These are phyloP conservation scores for Phrynocephalus guinanensis DNA, from an alignment of 2,797 vertebrate species.

Conservation along the genomic window DNA sequence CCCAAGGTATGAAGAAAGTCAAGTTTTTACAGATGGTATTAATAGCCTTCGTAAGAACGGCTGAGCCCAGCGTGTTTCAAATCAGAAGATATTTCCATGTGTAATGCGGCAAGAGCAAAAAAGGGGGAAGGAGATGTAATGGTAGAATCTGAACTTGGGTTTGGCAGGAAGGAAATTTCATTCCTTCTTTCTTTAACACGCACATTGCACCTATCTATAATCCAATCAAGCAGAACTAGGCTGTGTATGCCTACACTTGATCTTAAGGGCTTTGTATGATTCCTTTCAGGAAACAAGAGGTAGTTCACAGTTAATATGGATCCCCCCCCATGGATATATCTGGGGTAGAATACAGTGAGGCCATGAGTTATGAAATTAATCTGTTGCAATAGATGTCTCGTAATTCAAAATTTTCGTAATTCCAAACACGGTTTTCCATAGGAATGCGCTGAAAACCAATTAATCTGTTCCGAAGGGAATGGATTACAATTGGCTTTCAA, in stretches of 20 bases:
- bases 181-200: background rate
- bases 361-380: too few relatives aligned
- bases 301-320: background rate
- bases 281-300: background rate
- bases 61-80: background rate
- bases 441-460: too few relatives aligned
- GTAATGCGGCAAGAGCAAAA: background rate
- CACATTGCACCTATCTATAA: slow-evolving; percentile 32
- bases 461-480: too few relatives aligned
- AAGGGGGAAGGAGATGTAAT: background rate
- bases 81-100: background rate
- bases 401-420: too few relatives aligned
- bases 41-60: slow-evolving; percentile 1
- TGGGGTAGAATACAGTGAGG: too few relatives aligned
- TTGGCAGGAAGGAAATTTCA: background rate
- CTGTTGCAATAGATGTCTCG: too few relatives aligned
- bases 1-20: slow-evolving; percentile 9
- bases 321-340: too few relatives aligned
- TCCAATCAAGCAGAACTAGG: background rate
- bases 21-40: slow-evolving; percentile 9
- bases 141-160: rapidly evolving
- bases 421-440: too few relatives aligned
- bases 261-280: slow-evolving; percentile 3
- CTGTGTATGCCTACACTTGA: too few relatives aligned
- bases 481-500: too few relatives aligned